Evolutionary conservation across 1,140 invertebrate species (phyloP).

Genomic region (Camponotus floridanus): DNA sequence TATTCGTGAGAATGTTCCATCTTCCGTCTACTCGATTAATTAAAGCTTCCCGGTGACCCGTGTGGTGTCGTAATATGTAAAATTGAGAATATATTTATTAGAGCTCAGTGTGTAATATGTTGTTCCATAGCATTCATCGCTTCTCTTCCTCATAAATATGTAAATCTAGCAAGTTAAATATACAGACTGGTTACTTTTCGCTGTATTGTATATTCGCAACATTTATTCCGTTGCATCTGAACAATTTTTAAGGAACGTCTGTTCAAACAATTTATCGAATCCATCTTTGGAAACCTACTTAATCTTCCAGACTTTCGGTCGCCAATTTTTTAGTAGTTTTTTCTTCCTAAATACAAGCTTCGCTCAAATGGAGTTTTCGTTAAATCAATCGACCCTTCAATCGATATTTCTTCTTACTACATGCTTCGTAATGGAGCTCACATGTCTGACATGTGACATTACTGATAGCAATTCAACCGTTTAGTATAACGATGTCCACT

Average conservation of each 20-base stretch:
- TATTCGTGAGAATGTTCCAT: background rate
- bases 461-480: conserved; percentile 26
- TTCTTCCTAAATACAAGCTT: background rate
- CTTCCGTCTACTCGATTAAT: conserved; percentile 36
- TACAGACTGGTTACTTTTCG: background rate
- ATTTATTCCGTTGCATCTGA: background rate
- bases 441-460: background rate
- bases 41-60: background rate
- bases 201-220: background rate
- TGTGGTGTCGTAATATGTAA: background rate
- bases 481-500: background rate
- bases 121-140: conserved; percentile 1
- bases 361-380: background rate
- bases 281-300: conserved; percentile 14
- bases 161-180: background rate
- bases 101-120: conserved; percentile 1
- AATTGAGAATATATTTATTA: conserved; percentile 18
- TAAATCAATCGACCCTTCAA: conserved; percentile 24
- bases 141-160: conserved; percentile 30
- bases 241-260: background rate
- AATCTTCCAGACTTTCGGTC: background rate
- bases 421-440: background rate
- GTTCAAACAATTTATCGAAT: conserved; percentile 23
- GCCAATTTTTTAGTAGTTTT: background rate
- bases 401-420: background rate